Conservation (phyloP, 2,113 vertebrate species). For the Bubo blakistoni region DNA sequence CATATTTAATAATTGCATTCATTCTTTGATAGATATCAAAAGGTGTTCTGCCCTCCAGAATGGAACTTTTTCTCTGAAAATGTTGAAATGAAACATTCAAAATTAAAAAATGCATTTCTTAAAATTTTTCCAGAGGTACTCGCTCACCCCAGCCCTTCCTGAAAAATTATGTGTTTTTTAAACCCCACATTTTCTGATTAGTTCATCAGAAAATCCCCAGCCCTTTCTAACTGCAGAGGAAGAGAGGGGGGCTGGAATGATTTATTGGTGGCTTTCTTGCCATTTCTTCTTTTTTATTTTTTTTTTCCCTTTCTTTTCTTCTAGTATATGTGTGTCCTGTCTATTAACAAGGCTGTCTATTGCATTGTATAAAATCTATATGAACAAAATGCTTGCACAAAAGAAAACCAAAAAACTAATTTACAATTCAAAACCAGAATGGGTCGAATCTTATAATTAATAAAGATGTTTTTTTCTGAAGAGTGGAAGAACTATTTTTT, state of each 20-base stretch:
- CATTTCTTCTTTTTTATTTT: background rate
- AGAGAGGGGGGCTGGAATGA: background rate
- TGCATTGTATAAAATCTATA: background rate
- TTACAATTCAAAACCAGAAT: background rate
- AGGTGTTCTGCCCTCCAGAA: background rate
- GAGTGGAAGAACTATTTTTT: background rate
- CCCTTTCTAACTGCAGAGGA: background rate
- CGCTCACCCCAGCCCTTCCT: background rate
- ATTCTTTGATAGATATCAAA: background rate
- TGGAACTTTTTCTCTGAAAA: background rate
- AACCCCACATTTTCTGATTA: background rate
- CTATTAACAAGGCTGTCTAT: background rate
- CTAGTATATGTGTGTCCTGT: background rate
- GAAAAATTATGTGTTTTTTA: background rate
- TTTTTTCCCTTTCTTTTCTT: background rate
- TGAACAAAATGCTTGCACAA: background rate
- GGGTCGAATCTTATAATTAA: background rate
- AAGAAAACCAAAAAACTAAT: background rate
- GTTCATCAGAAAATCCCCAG: background rate
- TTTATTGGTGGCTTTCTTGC: background rate
- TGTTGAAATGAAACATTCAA: background rate
- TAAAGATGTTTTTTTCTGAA: background rate
- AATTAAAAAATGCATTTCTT: background rate
- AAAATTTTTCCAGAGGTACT: background rate
- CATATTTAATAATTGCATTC: background rate